These are phyloP conservation scores for Drosophila mettleri DNA, from an alignment of 2,888 invertebrate genomes.

Conservation along the genomic window DNA sequence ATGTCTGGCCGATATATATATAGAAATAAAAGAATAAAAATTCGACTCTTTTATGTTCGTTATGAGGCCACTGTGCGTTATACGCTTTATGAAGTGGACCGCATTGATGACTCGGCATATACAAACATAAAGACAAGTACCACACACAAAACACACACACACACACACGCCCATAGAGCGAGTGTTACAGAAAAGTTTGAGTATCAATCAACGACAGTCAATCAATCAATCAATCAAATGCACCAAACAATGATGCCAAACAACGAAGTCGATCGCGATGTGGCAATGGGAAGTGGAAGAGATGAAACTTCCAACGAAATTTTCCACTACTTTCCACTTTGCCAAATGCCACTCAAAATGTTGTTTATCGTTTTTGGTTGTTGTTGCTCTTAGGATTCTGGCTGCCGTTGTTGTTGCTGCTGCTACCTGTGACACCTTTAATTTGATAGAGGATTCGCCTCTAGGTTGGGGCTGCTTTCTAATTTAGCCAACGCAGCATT, in stretches of 20 bases:
- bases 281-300: constrained; percentile 5
- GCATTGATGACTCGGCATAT: constrained; percentile 55
- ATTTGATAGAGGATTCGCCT: constrained; percentile 16
- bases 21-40: neutral
- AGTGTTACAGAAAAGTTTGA: constrained; percentile 52
- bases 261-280: constrained; percentile 27
- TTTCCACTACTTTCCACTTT: constrained; percentile 26
- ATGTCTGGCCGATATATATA: neutral
- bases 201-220: constrained; percentile 72
- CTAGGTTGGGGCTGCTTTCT: constrained; percentile 1
- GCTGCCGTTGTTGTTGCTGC: constrained; percentile 6
- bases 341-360: constrained; percentile 10
- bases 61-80: constrained; percentile 35
- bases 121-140: constrained; percentile 26
- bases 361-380: constrained; percentile 8
- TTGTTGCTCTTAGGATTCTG: neutral
- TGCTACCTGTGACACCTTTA: constrained; percentile 29
- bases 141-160: constrained; percentile 17
- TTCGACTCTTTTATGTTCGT: neutral
- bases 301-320: constrained; percentile 33
- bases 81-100: constrained; percentile 50
- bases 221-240: constrained; percentile 68
- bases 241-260: constrained; percentile 48
- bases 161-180: constrained; percentile 3
- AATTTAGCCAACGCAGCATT: constrained; percentile 15